Conservation (phyloP, 2,797 vertebrate genomes). For the Graptemys geographica region DNA sequence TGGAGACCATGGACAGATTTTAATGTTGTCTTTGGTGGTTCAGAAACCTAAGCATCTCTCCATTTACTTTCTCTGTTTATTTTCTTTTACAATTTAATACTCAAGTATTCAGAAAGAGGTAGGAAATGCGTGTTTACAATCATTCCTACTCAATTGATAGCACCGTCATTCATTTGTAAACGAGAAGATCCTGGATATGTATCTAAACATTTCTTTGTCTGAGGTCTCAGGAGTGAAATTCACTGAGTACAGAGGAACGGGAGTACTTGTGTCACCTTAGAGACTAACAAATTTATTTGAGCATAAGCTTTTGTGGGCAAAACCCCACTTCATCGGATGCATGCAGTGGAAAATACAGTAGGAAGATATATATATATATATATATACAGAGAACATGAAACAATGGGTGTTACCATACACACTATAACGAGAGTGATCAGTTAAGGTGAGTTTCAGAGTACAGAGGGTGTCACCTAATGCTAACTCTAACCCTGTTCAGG, state of each 20-base stretch:
- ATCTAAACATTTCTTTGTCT: background rate
- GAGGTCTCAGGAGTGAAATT: background rate
- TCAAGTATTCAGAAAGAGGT: conserved; percentile 31
- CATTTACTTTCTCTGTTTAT: background rate
- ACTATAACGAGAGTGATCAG: too few relatives aligned
- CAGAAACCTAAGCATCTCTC: background rate
- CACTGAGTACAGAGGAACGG: background rate
- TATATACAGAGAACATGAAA: too few relatives aligned
- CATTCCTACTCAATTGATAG: background rate
- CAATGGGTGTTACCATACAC: too few relatives aligned
- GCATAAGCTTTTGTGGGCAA: too few relatives aligned
- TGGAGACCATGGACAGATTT: conserved; percentile 16
- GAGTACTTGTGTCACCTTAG: too few relatives aligned
- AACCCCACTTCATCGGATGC: too few relatives aligned
- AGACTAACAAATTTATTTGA: too few relatives aligned
- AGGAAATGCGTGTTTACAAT: conserved; percentile 4
- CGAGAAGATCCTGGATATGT: background rate
- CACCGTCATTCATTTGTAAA: background rate
- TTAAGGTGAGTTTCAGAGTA: background rate
- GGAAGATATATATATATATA: too few relatives aligned
- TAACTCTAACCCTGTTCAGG: background rate
- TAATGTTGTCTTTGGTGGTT: conserved; percentile 40
- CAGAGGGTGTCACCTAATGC: background rate
- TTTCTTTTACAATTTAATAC: conserved; percentile 23
- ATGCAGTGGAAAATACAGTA: too few relatives aligned